Evolutionary conservation across 2,113 vertebrate genomes (phyloP).

Genomic region (Callorhinus ursinus): DNA sequence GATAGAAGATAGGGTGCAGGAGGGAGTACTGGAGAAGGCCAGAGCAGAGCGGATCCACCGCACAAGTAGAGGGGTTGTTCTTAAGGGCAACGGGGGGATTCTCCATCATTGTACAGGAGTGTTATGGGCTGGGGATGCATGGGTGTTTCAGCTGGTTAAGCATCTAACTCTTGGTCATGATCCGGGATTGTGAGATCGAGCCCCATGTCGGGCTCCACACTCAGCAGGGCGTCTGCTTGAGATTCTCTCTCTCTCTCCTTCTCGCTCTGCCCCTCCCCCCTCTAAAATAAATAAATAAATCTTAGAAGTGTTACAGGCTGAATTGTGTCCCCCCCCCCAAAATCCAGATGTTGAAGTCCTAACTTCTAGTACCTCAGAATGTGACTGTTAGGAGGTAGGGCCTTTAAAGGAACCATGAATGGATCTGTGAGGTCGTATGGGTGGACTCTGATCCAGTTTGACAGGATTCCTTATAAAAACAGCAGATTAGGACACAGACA

Average conservation of each 20-base stretch:
- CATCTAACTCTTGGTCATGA: not conserved
- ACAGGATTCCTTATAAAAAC: not conserved
- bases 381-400: not conserved
- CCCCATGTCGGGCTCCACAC: not conserved
- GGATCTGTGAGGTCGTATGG: not conserved
- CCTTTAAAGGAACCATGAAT: not conserved
- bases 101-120: not conserved
- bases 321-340: not conserved
- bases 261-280: not conserved
- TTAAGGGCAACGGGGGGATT: no score
- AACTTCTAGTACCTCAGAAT: not conserved
- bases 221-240: not conserved
- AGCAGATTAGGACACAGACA: not conserved
- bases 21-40: not conserved
- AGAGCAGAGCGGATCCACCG: no score
- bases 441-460: not conserved
- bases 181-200: not conserved
- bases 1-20: not conserved
- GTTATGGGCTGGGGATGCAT: not conserved
- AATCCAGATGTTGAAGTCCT: not conserved
- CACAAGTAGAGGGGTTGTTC: no score
- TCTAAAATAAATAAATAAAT: not conserved
- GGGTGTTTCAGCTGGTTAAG: not conserved
- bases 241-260: no score
- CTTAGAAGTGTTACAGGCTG: not conserved